phyloP scores from a whole-genome alignment of 2,888 invertebrate genomes.

The Mesorhabditis sp. region DNA sequence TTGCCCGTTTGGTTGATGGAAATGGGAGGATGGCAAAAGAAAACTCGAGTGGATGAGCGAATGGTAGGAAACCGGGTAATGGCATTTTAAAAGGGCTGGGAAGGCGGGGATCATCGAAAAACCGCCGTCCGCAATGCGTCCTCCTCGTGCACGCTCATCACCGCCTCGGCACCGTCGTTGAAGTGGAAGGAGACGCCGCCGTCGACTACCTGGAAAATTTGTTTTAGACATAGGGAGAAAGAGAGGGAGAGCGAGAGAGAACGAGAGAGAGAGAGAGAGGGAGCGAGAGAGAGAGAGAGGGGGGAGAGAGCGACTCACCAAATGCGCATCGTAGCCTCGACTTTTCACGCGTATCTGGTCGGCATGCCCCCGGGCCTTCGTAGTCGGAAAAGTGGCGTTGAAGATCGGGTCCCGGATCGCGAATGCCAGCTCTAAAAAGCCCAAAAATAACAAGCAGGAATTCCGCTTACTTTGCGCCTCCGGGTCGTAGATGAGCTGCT shows the following conservation, averaged over 20 bases:
- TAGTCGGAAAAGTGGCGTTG: constrained; percentile 78
- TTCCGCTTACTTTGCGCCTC: constrained; percentile 26
- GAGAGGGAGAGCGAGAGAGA: too few relatives aligned
- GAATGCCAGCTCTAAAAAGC: constrained; percentile 73
- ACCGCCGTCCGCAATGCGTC: constrained; percentile 79
- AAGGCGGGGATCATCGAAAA: constrained; percentile 28
- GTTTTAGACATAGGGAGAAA: neutral
- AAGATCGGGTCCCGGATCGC: constrained; percentile 87
- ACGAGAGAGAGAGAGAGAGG: too few relatives aligned
- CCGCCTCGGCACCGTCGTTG: constrained; percentile 84
- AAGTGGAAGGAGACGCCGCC: constrained; percentile 88
- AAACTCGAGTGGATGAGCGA: too few relatives aligned
- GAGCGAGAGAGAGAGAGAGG: too few relatives aligned
- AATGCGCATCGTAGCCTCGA: constrained; percentile 81
- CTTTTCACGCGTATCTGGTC: constrained; percentile 70
- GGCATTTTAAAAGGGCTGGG: too few relatives aligned
- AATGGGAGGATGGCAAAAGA: too few relatives aligned
- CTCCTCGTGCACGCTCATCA: constrained; percentile 77
- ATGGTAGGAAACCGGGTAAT: too few relatives aligned
- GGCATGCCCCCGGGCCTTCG: constrained; percentile 59
- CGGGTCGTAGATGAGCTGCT: constrained; percentile 64
- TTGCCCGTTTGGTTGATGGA: too few relatives aligned
- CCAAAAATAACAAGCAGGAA: neutral
- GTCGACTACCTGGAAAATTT: constrained; percentile 70
- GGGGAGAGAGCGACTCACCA: constrained; percentile 64